phyloP scores from a whole-genome alignment of 2,113 vertebrate genomes.

The Dascyllus trimaculatus region DNA sequence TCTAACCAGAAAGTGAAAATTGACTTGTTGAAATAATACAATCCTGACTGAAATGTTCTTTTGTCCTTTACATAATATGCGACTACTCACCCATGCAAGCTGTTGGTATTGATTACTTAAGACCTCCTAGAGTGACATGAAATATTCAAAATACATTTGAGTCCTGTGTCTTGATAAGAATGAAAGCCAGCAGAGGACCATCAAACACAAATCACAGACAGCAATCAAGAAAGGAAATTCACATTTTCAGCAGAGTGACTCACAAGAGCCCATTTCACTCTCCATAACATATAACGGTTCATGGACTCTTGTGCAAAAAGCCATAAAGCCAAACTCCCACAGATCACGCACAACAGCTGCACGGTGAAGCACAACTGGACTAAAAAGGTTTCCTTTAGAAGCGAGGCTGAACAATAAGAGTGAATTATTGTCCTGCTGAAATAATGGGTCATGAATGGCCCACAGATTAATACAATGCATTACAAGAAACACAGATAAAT shows the following conservation, averaged over 20 bases:
- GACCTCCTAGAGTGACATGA: slow-evolving; percentile 11
- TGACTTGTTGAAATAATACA: slow-evolving; percentile 15
- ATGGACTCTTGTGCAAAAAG: slow-evolving; percentile 59
- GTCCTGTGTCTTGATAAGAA: slow-evolving; percentile 27
- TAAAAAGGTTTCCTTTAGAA: slow-evolving; percentile 71
- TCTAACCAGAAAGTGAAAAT: slow-evolving; percentile 4
- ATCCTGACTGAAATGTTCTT: slow-evolving; percentile 4
- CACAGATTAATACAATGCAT: slow-evolving; percentile 87
- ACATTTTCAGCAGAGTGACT: slow-evolving; percentile 49
- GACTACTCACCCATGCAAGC: background rate
- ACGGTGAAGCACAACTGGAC: slow-evolving; percentile 68
- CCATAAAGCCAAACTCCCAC: slow-evolving; percentile 64
- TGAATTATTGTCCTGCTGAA: slow-evolving; percentile 80
- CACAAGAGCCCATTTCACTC: slow-evolving; percentile 72
- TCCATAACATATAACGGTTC: slow-evolving; percentile 76
- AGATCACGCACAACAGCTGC: slow-evolving; percentile 55
- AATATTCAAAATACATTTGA: slow-evolving; percentile 18
- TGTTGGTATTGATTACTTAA: slow-evolving; percentile 23
- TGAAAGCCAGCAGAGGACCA: slow-evolving; percentile 18
- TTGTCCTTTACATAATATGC: background rate
- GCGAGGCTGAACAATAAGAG: slow-evolving; percentile 76
- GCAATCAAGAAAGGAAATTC: slow-evolving; percentile 57
- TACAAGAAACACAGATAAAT: slow-evolving; percentile 88
- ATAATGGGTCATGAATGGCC: slow-evolving; percentile 82
- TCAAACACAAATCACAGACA: slow-evolving; percentile 47